These are phyloP conservation scores for Urocynchramus pylzowi DNA, from an alignment of 2,113 vertebrate species.

Conservation along the genomic window DNA sequence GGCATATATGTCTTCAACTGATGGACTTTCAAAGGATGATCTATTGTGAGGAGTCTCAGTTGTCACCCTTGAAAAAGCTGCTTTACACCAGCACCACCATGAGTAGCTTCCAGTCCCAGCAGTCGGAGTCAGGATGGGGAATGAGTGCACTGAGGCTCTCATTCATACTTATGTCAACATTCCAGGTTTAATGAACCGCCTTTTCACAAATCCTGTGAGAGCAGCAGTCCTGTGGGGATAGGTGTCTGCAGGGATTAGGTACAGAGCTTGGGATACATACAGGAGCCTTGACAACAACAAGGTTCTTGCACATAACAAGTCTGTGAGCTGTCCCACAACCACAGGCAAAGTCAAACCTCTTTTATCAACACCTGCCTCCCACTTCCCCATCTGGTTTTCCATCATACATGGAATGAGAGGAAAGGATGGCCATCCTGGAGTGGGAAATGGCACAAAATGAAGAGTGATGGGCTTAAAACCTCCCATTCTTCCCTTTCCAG, in stretches of 20 bases:
- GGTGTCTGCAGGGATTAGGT: not conserved
- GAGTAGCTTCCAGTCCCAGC: not conserved
- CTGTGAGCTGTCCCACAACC: not conserved
- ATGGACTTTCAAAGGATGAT: not conserved
- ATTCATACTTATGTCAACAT: not conserved
- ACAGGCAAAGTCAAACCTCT: not conserved
- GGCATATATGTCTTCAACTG: not conserved
- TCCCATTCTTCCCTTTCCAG: not conserved
- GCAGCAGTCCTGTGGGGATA: not conserved
- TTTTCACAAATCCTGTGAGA: not conserved
- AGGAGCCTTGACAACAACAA: not conserved
- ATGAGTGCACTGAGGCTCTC: not conserved
- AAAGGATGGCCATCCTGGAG: not conserved
- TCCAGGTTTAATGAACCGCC: not conserved
- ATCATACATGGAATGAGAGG: not conserved
- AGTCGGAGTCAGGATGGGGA: not conserved
- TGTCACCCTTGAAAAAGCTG: not conserved
- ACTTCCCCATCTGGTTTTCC: not conserved
- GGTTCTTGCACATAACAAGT: not conserved
- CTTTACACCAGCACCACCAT: not conserved
- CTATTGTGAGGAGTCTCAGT: not conserved
- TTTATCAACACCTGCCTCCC: not conserved
- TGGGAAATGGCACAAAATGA: not conserved
- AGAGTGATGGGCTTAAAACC: not conserved
- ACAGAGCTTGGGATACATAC: not conserved